phyloP scores from a whole-genome alignment of 1,140 invertebrate genomes.

The Hormaphis cornu region DNA sequence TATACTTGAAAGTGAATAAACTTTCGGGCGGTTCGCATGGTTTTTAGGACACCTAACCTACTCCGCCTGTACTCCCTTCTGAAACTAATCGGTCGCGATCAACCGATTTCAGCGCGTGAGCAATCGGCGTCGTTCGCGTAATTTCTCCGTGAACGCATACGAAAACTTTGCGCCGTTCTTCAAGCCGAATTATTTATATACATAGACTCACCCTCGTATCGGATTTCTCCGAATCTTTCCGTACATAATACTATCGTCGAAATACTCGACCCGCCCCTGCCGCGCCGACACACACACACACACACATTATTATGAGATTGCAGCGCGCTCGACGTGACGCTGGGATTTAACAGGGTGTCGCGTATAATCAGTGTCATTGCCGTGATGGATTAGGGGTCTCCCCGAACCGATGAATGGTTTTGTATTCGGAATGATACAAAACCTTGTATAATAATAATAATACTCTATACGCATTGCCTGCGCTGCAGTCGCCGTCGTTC shows the following conservation, averaged over 20 bases:
- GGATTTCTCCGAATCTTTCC: slow-evolving; percentile 2
- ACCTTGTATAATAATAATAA: not conserved
- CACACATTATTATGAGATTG: not conserved
- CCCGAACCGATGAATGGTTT: slow-evolving; percentile 23
- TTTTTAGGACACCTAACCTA: no score
- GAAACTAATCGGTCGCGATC: not conserved
- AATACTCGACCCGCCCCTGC: not conserved
- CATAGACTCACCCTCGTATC: slow-evolving; percentile 2
- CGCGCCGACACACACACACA: not conserved
- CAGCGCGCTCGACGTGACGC: not conserved
- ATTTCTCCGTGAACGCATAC: not conserved
- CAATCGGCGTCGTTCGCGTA: not conserved
- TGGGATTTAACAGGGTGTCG: slow-evolving; percentile 26
- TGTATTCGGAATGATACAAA: slow-evolving; percentile 31
- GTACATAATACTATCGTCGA: no score
- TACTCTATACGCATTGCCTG: not conserved
- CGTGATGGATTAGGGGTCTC: slow-evolving; percentile 28
- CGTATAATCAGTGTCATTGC: slow-evolving; percentile 30
- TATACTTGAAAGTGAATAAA: no score
- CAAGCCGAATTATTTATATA: no score
- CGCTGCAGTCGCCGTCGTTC: not conserved
- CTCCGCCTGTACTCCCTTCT: not conserved
- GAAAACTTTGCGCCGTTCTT: not conserved
- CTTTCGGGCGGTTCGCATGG: no score
- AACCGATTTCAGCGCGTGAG: not conserved